A percentile compares a stretch with the other conserved stretches of the same genome.
Evolutionary conservation across 2,797 vertebrate species (phyloP).

Genomic region (Spea hammondii): DNA sequence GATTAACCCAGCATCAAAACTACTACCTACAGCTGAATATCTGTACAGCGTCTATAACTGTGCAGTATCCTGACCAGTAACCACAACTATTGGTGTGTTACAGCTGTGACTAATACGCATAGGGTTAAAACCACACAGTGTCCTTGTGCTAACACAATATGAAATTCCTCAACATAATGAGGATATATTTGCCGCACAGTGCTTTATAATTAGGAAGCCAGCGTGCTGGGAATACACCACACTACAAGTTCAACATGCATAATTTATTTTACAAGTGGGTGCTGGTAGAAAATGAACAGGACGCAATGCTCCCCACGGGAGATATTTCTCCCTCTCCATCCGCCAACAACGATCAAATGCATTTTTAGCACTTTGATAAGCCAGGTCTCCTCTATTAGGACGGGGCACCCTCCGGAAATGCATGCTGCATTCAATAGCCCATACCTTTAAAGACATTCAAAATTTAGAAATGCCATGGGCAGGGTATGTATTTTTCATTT

Average conservation of each 20-base stretch:
- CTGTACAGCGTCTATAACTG: no score
- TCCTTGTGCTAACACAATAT: conserved; percentile 41
- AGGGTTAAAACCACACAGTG: conserved; percentile 35
- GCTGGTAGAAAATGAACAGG: conserved; percentile 14
- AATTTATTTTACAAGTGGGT: conserved; percentile 52
- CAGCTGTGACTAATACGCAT: not conserved
- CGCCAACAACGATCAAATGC: conserved; percentile 35
- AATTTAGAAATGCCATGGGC: conserved; percentile 44
- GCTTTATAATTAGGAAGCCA: conserved; percentile 47
- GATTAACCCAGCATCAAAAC: no score
- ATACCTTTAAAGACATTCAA: conserved; percentile 35
- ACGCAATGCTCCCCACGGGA: conserved; percentile 3
- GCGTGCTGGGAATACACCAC: conserved; percentile 48
- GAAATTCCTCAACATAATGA: conserved; percentile 42
- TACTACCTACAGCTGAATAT: no score
- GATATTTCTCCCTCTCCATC: not conserved
- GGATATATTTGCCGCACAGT: conserved; percentile 40
- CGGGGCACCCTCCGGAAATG: conserved; percentile 10
- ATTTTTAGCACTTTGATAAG: conserved; percentile 41
- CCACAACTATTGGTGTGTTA: no score
- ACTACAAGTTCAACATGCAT: conserved; percentile 49
- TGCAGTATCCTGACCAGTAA: no score
- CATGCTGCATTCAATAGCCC: conserved; percentile 19
- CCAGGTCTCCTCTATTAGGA: conserved; percentile 5
- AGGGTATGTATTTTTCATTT: conserved; percentile 44